Conservation (phyloP, 2,888 invertebrate species). For the Lasius platythorax region DNA sequence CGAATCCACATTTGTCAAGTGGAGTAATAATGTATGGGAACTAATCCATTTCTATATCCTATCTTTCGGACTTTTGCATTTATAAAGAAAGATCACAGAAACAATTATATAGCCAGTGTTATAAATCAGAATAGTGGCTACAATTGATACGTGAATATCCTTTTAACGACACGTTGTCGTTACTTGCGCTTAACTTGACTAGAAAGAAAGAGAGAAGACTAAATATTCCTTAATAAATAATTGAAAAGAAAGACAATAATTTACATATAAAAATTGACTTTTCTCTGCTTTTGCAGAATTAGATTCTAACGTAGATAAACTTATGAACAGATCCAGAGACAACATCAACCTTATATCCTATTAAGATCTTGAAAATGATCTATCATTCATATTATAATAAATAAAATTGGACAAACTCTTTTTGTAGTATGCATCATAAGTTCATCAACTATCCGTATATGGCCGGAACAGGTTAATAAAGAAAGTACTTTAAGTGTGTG, state of each 20-base stretch:
- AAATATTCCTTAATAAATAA: not conserved
- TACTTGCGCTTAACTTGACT: not conserved
- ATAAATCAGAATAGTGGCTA: not conserved
- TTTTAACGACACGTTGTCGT: not conserved
- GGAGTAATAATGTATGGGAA: conserved; percentile 19
- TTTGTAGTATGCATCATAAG: not conserved
- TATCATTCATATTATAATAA: not conserved
- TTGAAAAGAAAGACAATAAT: not conserved
- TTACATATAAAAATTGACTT: not conserved
- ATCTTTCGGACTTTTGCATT: conserved; percentile 17
- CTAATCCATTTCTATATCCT: conserved; percentile 46
- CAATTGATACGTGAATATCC: not conserved
- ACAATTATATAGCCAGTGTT: not conserved
- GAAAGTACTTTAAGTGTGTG: not conserved
- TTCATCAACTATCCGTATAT: not conserved
- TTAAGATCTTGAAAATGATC: not conserved
- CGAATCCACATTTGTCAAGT: conserved; percentile 40
- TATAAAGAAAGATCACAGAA: conserved; percentile 30
- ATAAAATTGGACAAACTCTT: not conserved
- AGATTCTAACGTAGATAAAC: not conserved
- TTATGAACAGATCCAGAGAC: not conserved
- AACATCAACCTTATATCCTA: not conserved
- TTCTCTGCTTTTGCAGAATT: not conserved
- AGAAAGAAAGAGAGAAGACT: not conserved
- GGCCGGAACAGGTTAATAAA: not conserved